Conservation (phyloP, 1,140 invertebrate species). For the Drosophila serrata region DNA sequence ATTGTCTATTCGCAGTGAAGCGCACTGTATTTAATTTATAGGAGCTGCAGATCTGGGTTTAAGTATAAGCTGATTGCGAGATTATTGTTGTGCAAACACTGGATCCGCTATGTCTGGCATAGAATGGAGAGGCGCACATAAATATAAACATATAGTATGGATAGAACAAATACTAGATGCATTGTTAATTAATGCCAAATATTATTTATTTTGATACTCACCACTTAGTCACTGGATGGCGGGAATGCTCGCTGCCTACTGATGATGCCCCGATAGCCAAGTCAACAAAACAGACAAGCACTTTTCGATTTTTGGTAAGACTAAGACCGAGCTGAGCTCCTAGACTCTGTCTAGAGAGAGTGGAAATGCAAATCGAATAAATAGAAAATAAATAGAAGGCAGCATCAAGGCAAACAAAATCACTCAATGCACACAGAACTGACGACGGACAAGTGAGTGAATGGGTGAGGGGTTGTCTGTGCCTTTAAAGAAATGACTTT, state of each 20-base stretch:
- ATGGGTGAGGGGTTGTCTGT: slow-evolving; percentile 15
- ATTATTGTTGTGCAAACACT: slow-evolving; percentile 34
- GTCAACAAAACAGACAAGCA: slow-evolving; percentile 49
- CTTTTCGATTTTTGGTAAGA: slow-evolving; percentile 5
- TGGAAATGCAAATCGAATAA: slow-evolving; percentile 82
- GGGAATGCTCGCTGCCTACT: slow-evolving; percentile 5
- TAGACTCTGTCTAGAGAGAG: slow-evolving; percentile 35
- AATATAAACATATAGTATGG: background rate
- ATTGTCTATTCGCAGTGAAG: slow-evolving; percentile 18
- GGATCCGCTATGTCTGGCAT: slow-evolving; percentile 31
- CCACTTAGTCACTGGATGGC: slow-evolving; percentile 45
- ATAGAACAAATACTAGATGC: slow-evolving; percentile 14
- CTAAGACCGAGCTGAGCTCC: slow-evolving; percentile 47
- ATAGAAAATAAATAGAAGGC: slow-evolving; percentile 79
- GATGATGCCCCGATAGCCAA: slow-evolving; percentile 35
- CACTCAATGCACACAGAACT: slow-evolving; percentile 32
- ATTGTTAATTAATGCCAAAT: slow-evolving; percentile 48
- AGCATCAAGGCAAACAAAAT: slow-evolving; percentile 67
- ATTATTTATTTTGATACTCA: slow-evolving; percentile 55
- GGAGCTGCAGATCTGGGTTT: slow-evolving; percentile 14
- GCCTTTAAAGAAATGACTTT: slow-evolving; percentile 62
- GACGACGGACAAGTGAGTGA: slow-evolving; percentile 4
- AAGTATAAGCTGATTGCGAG: slow-evolving; percentile 37
- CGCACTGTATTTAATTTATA: slow-evolving; percentile 25
- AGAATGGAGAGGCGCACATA: slow-evolving; percentile 3